Evolutionary conservation across 2,888 invertebrate genomes (phyloP), one percentile per base, ranked within the genome.

Genomic region (Ypsolopha scabrella): DNA sequence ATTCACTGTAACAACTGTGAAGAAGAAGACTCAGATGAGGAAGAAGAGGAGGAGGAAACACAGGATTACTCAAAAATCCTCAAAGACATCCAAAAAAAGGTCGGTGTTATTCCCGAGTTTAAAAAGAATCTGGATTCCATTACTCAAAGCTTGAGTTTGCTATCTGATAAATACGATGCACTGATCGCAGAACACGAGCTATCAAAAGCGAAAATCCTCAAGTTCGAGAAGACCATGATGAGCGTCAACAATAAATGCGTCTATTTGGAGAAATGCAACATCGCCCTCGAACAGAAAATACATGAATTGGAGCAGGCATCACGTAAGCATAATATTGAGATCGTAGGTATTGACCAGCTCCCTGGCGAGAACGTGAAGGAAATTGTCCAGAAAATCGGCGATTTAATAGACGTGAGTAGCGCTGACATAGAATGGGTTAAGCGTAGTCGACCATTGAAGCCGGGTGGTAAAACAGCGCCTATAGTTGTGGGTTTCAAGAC

Each of bases 1-100:
- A 48, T 51, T 2, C 52, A 43, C 41, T 55, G 55, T 13, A 56
- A 57, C 47, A 55, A 56, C 38, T 58, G 58, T 41, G 56, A 53
- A 10, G 56, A 56, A 0, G 56, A 55, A 3, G 54, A 41, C 2
- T 43, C 49, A 1, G 48, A 48, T 2, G 51, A 51, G 7, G 54
- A 54, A 6, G 50, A 48, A 6, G 37, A 50, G 8, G 41, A 51
- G n/a, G 51, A 50, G 1, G 13, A 36, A 1, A 48, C 4, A 10
- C 10, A 36, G 11, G 3, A 36, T 2, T 6, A n/a, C 9, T 10
- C n/a, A 36, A 52, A 52, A 10, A 55, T 51, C 8, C 33, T 57
- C 6, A 55, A 53, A 36, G 54, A 56, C 24, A 52, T 56, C 8
- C 51, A 53, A 46, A 56, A 53, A 48, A 53, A 58, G 34, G 52